Conservation (phyloP, 2,888 invertebrate species). For the Tetragonula carbonaria region DNA sequence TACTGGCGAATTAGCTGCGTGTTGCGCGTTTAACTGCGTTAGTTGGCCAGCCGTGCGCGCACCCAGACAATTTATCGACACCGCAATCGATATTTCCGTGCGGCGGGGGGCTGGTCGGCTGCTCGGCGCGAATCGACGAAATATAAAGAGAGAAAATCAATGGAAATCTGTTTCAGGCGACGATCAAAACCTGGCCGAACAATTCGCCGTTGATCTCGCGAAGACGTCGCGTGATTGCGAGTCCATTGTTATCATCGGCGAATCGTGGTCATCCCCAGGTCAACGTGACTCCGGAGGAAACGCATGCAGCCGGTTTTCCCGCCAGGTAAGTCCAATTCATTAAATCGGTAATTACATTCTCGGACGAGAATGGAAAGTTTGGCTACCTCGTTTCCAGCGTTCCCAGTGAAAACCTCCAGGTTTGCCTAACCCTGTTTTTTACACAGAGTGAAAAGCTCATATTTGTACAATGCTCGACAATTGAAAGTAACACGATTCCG, state of each 20-base stretch:
- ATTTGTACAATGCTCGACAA: too few species aligned
- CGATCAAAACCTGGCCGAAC: background rate
- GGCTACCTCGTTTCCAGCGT: background rate
- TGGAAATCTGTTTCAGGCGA: background rate
- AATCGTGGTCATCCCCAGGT: constrained; percentile 37
- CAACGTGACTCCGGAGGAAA: constrained; percentile 26
- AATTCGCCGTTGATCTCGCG: constrained; percentile 33
- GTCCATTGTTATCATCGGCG: constrained; percentile 46
- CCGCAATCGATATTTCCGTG: constrained; percentile 29
- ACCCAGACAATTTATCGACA: constrained; percentile 44
- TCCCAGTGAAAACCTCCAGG: background rate
- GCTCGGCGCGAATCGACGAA: background rate
- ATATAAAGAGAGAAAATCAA: constrained; percentile 13
- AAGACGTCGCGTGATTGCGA: constrained; percentile 39
- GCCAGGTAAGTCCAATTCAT: constrained; percentile 63
- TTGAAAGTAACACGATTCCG: too few species aligned
- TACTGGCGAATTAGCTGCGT: constrained; percentile 41
- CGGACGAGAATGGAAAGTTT: background rate
- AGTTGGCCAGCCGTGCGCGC: constrained; percentile 3
- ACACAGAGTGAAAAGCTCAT: too few species aligned
- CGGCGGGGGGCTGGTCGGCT: background rate
- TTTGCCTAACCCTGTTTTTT: too few species aligned
- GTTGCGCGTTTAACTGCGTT: constrained; percentile 45
- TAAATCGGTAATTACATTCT: constrained; percentile 72
- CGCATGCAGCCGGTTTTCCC: constrained; percentile 5